Evolutionary conservation across 2,113 vertebrate species (phyloP).

Genomic region (Zapornia atra): DNA sequence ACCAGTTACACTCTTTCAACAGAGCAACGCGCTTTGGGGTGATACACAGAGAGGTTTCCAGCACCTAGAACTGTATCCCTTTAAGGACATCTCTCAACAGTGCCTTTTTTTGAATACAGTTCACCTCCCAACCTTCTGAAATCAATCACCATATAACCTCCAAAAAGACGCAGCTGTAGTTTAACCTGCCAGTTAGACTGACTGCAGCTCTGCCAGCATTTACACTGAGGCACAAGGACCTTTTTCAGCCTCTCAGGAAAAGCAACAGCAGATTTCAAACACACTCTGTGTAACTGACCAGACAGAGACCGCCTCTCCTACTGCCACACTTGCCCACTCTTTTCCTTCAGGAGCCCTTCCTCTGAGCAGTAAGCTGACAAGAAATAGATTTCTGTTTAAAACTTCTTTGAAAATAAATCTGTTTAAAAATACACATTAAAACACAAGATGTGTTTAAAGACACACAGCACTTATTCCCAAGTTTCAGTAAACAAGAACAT

Average conservation of each 20-base stretch:
- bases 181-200: background rate
- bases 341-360: background rate
- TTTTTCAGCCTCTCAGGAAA: background rate
- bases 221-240: background rate
- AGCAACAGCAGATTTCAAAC: background rate
- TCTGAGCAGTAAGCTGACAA: background rate
- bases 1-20: background rate
- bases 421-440: background rate
- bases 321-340: accelerated
- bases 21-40: background rate
- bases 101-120: background rate
- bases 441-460: background rate
- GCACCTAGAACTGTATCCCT: background rate
- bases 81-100: background rate
- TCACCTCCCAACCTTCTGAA: background rate
- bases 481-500: background rate
- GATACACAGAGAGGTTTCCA: background rate
- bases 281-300: background rate
- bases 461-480: background rate
- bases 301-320: background rate
- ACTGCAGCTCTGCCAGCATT: background rate
- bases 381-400: background rate
- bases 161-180: background rate
- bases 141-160: background rate
- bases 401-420: background rate